These are phyloP conservation scores for Anas acuta DNA, from an alignment of 2,797 vertebrate species.

Conservation along the genomic window DNA sequence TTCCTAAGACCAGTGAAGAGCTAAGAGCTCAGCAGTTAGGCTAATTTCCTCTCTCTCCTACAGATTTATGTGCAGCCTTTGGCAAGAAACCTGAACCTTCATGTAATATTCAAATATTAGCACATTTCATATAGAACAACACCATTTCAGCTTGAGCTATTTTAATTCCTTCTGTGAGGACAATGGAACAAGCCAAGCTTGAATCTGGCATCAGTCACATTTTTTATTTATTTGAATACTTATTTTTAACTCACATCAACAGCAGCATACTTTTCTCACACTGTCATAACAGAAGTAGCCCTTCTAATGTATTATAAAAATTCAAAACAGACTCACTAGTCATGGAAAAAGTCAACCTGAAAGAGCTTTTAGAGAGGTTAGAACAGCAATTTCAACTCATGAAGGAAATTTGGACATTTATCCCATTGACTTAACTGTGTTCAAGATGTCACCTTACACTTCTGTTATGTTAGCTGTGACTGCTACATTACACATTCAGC, in stretches of 20 bases:
- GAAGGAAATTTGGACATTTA: conserved; percentile 20
- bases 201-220: background rate
- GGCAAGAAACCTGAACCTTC: background rate
- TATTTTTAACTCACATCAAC: background rate
- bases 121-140: background rate
- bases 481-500: background rate
- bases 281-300: background rate
- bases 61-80: background rate
- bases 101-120: background rate
- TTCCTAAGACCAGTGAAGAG: background rate
- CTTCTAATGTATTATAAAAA: background rate
- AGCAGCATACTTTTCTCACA: background rate
- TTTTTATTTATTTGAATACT: background rate
- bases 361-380: background rate
- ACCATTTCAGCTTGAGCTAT: background rate
- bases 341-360: background rate
- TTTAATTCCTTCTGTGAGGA: background rate
- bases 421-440: background rate
- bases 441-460: background rate
- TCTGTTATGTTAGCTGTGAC: background rate
- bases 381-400: background rate
- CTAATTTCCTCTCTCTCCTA: background rate
- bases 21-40: background rate
- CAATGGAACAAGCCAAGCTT: background rate
- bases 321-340: background rate